Evolutionary conservation across 2,113 vertebrate genomes (phyloP).

Genomic region (Anolis carolinensis): DNA sequence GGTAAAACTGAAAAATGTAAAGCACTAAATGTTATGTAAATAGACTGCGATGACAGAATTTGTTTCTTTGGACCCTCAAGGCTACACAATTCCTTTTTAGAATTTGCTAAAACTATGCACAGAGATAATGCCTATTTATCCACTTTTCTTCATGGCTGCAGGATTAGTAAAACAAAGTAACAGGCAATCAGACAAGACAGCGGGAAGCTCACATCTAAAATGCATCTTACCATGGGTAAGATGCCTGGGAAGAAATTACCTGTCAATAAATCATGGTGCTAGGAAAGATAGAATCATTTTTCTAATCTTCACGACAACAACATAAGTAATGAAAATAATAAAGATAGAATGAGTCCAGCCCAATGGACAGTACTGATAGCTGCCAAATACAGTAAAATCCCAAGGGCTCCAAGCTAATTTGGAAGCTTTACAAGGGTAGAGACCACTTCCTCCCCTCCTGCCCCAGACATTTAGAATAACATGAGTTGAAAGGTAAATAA

Average conservation of each 20-base stretch:
- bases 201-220: background rate
- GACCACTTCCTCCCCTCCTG: background rate
- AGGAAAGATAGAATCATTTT: background rate
- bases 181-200: background rate
- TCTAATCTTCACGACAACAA: background rate
- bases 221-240: slow-evolving; percentile 1
- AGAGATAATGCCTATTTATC: slow-evolving; percentile 17
- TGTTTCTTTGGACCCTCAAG: slow-evolving; percentile 23
- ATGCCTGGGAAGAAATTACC: background rate
- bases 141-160: slow-evolving; percentile 5
- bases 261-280: background rate
- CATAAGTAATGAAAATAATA: background rate
- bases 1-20: slow-evolving; percentile 53
- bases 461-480: background rate
- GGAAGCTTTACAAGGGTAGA: too few species aligned
- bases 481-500: too few species aligned
- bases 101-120: background rate
- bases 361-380: background rate
- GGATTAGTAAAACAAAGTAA: slow-evolving; percentile 34
- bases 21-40: slow-evolving; percentile 48
- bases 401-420: background rate
- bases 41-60: slow-evolving; percentile 19
- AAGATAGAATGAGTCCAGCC: background rate
- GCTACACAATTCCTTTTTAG: slow-evolving; percentile 12
- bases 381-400: background rate